phyloP scores from a whole-genome alignment of 2,113 vertebrate species.

The Gasterosteus nipponicus region DNA sequence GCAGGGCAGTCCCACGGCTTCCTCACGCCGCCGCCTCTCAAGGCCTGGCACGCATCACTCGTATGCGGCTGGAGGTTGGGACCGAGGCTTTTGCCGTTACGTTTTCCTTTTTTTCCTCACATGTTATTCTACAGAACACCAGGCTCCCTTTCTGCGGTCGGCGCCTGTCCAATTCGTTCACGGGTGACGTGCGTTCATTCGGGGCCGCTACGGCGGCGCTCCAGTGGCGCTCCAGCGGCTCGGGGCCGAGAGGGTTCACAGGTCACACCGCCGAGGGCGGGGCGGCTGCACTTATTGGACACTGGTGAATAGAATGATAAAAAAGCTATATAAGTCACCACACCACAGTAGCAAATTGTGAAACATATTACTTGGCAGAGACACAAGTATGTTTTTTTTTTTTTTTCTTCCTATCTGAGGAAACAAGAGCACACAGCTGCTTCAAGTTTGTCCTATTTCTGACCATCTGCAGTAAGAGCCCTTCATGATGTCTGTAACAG shows the following conservation, averaged over 20 bases:
- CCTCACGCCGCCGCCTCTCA: not conserved
- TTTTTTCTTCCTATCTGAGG: slow-evolving; percentile 36
- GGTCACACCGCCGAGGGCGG: slow-evolving; percentile 46
- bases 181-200: slow-evolving; percentile 57
- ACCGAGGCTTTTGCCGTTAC: slow-evolving; percentile 36
- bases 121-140: slow-evolving; percentile 62
- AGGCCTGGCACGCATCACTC: slow-evolving; percentile 11
- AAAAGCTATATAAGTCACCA: slow-evolving; percentile 50
- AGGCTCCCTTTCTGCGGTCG: slow-evolving; percentile 52
- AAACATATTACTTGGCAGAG: slow-evolving; percentile 73
- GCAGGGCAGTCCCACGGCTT: slow-evolving; percentile 14
- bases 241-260: slow-evolving; percentile 35
- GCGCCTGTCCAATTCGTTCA: slow-evolving; percentile 64
- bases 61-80: slow-evolving; percentile 6
- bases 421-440: slow-evolving; percentile 67
- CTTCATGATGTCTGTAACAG: slow-evolving; percentile 70
- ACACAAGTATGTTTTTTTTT: slow-evolving; percentile 9
- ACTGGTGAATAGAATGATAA: slow-evolving; percentile 57
- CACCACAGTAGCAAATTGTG: slow-evolving; percentile 64
- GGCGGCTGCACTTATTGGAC: slow-evolving; percentile 48
- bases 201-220: slow-evolving; percentile 13
- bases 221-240: slow-evolving; percentile 31
- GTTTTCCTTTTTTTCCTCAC: slow-evolving; percentile 47
- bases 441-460: slow-evolving; percentile 62
- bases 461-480: slow-evolving; percentile 67